Base-by-base conservation (phyloP, 2,797 vertebrate species). In the Channa striata region DNA sequence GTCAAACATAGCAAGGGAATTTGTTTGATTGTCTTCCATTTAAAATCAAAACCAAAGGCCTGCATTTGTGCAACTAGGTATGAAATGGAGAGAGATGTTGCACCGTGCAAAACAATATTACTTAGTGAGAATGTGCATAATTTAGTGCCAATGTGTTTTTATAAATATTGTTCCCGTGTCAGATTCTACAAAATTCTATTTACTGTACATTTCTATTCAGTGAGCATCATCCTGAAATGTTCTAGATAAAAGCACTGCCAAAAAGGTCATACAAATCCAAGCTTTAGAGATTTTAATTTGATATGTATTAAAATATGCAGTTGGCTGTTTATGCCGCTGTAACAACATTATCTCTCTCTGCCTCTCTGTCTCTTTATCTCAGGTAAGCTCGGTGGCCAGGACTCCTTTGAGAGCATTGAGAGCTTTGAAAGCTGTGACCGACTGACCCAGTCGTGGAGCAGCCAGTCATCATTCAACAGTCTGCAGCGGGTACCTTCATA, bases 361-460 rank as follows among this genome's bases (percentile, higher is more conserved):
- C 68, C 2, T 51, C 1, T 20, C 2, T 2, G 33, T 34, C 52
- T 43, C 23, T 3, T 2, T 13, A 4, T 39, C 3, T 37, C 87
- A 99, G 98, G 97, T 83, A 99, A 99, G 69, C 95, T 99, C 10
- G 97, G 96, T 0, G 97, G 97, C 65, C 98, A 99, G 92, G 98
- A 99, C 87, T 99, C 98, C 34, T 99, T 99, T 2, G 98, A 99
- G 91, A 99, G 98, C 94, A 96, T 97, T 8, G 98, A 99, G 87
- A 99, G 98, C 91, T 97, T 97, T 0, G 98, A 99, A 82, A 99
- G 98, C 91, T 98, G 97, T 0, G 98, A 99, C 83, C 95, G 96
- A 8, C 91, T 99, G 89, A 97, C 97, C 0, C 98, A 99, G 93
- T 99, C 98, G 12, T 99, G 98, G 98, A 97, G 96, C 93, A 99